phyloP scores from a whole-genome alignment of 2,888 invertebrate genomes.

The Scrobipalpa costella region DNA sequence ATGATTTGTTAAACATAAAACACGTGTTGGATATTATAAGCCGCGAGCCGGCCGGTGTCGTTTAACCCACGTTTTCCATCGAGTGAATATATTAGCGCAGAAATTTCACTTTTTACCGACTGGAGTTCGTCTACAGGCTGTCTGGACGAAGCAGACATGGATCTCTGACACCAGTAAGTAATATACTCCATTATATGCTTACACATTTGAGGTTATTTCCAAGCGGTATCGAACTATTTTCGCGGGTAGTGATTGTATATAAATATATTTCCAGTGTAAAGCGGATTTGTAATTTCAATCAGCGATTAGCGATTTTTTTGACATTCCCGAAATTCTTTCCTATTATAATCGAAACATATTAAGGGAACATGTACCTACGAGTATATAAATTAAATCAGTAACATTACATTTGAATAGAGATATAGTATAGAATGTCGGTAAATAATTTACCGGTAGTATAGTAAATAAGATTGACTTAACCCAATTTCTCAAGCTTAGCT shows the following conservation, averaged over 20 bases:
- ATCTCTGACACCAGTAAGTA: slow-evolving; percentile 65
- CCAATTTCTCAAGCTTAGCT: slow-evolving; percentile 17
- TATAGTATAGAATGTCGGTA: no score
- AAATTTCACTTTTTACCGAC: slow-evolving; percentile 76
- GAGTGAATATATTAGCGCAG: slow-evolving; percentile 69
- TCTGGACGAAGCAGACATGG: slow-evolving; percentile 60
- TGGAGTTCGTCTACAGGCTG: slow-evolving; percentile 66
- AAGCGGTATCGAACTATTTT: slow-evolving; percentile 14
- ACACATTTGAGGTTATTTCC: slow-evolving; percentile 4
- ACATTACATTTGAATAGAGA: no score
- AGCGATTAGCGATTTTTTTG: background rate
- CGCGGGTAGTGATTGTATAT: slow-evolving; percentile 16
- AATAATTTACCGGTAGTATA: no score
- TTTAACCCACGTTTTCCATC: slow-evolving; percentile 71
- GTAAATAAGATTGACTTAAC: no score
- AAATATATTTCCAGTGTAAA: slow-evolving; percentile 15
- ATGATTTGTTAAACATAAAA: slow-evolving; percentile 38
- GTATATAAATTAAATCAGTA: no score
- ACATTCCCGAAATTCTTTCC: background rate
- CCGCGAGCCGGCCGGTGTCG: slow-evolving; percentile 67
- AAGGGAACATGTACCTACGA: background rate
- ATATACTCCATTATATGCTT: background rate
- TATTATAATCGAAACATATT: background rate
- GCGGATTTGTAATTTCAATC: background rate
- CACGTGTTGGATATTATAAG: slow-evolving; percentile 68